A percentile compares a stretch with the other conserved stretches of the same genome.
Conservation (phyloP, 2,113 vertebrate species). For the Lagenorhynchus albirostris region DNA sequence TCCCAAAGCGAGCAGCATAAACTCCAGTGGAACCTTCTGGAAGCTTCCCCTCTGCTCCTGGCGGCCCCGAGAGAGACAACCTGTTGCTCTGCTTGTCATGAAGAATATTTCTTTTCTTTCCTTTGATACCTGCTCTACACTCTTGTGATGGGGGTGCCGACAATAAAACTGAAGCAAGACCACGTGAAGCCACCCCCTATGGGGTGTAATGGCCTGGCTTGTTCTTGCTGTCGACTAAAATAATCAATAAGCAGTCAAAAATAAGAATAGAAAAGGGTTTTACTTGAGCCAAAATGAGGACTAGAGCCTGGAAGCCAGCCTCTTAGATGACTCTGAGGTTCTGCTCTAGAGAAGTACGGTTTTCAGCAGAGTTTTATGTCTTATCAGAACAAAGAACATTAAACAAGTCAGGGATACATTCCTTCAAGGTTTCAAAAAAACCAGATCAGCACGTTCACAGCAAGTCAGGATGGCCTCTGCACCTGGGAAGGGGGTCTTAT, state of each 20-base stretch:
- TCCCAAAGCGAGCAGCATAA: background rate
- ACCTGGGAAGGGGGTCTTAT: background rate
- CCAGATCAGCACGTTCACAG: background rate
- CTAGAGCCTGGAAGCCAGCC: background rate
- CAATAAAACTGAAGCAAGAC: background rate
- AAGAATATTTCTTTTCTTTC: rapidly evolving
- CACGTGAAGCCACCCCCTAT: rapidly evolving
- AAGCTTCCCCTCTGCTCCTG: background rate
- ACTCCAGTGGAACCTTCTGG: background rate
- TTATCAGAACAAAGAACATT: background rate
- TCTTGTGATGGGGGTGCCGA: rapidly evolving
- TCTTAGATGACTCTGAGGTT: background rate
- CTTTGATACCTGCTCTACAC: rapidly evolving
- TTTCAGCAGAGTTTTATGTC: background rate
- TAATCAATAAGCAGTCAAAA: background rate
- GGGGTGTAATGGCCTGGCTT: rapidly evolving
- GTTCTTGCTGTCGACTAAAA: background rate
- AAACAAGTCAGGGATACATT: background rate
- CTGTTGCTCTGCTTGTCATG: rapidly evolving
- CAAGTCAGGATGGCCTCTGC: background rate
- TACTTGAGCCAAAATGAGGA: background rate
- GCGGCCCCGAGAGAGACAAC: background rate
- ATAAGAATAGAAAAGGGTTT: background rate
- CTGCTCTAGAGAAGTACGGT: background rate
- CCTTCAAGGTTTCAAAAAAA: background rate